Base-by-base conservation (phyloP, 2,797 vertebrate species). In the Sebastes diploproa region DNA sequence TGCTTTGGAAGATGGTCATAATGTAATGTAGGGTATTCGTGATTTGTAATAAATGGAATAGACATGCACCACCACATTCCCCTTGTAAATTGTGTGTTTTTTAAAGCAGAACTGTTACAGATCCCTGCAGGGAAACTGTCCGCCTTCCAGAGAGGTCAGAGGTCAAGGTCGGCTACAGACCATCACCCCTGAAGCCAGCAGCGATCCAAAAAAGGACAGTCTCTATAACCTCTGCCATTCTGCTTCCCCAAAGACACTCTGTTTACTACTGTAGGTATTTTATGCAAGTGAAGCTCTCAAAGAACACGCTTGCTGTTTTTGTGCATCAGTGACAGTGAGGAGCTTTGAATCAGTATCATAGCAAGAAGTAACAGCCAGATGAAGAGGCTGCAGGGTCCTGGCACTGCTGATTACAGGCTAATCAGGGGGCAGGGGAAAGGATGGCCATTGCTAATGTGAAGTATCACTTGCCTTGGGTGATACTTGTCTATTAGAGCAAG, bases 341-440 rank as follows among this genome's bases (percentile, higher is more conserved):
- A 63, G 74, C 61, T 78, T 34, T 65, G 63, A 75, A 72, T 72
- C 42, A 25, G 66, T 58, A 58, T 82, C 69, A 77, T 54, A 36
- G 64, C n/a, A 30, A 54, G 64, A 66, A 54, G 62, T 42, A 54
- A 32, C 50, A 73, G 72, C 42, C 46, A 72, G 69, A 75, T 27
- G 14, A 56, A 62, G 75, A 22, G 29, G 62, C 79, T 77, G 55
- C 79, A 29, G 79, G 70, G 68, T 80, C 67, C 77, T 76, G 75
- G 71, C 72, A 34, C 46, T 68, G 50, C 52, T 75, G 65, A 87
- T 77, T 69, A 55, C 59, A 56, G 72, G 50, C 81, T 78, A 86
- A 86, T 86, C 70, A 76, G 46, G 34, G 59, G 70, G 36, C 50
- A 67, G 46, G 29, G 60, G 66, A 70, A 86, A 76, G 32, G 67